phyloP scores from a whole-genome alignment of 2,113 vertebrate species.

The Caranx melampygus region DNA sequence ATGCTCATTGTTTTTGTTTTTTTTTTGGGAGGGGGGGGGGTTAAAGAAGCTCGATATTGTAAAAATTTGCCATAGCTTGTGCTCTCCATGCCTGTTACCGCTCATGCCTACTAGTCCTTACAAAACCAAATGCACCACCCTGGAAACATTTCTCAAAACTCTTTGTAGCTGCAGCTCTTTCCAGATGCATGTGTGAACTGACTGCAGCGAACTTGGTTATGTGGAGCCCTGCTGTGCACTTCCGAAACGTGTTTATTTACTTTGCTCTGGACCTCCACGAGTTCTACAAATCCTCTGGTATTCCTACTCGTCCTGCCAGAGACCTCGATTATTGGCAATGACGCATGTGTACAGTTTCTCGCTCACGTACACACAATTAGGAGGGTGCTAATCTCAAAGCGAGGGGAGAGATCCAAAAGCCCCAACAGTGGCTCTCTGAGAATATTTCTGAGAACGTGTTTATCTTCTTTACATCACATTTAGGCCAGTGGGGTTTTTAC shows the following conservation, averaged over 20 bases:
- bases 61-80: too few relatives aligned
- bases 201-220: conserved; percentile 4
- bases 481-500: conserved; percentile 2
- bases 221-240: conserved; percentile 17
- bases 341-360: conserved; percentile 64
- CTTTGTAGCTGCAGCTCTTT: not conserved
- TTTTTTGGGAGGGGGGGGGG: too few relatives aligned
- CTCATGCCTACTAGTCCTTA: too few relatives aligned
- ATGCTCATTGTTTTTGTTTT: too few relatives aligned
- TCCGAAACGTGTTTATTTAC: conserved; percentile 62
- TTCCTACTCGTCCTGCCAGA: conserved; percentile 57
- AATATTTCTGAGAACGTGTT: conserved; percentile 18
- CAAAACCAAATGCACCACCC: not conserved
- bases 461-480: conserved; percentile 14
- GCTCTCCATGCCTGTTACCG: too few relatives aligned
- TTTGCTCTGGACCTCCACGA: conserved; percentile 44
- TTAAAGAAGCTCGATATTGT: too few relatives aligned
- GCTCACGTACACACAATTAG: conserved; percentile 69
- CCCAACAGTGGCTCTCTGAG: conserved; percentile 16
- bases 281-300: conserved; percentile 64
- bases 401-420: conserved; percentile 23
- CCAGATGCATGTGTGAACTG: conserved; percentile 3
- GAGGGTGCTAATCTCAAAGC: conserved; percentile 51
- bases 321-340: conserved; percentile 55
- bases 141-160: not conserved